Base-by-base conservation (phyloP, 2,888 invertebrate species). In the Melanostoma mellinum region DNA sequence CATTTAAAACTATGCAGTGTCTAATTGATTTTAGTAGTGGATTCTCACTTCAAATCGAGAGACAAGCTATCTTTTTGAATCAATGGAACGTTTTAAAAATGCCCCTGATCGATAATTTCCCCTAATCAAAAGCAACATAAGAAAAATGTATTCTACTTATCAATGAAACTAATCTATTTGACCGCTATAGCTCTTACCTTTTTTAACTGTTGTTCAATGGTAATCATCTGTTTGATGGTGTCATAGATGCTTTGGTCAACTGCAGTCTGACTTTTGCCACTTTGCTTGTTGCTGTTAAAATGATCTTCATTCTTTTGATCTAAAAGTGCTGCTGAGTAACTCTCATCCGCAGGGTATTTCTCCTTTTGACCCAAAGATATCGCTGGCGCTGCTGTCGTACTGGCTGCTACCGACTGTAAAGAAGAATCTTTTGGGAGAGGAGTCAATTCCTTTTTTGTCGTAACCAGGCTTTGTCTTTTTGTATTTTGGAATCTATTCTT, bases 361-460 rank as follows among this genome's bases (percentile, higher is more conserved):
- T 95, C 95, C 86, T 94, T 94, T 87, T 95, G 94, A 0, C 94
- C 94, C 32, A 87, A 87, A 71, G 73, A 6, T 52, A 6, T 67
- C 20, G 10, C 33, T 32, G 84, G 69, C 2, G 65, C 52, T 6
- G 33, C 33, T 35, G 48, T 87, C 44, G 60, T 20, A 94, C 93
- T 3, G 93, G 94, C 35, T 86, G 86, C 80, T 65, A 60, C 74
- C 44, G 65, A 52, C 9, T 77, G 40, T 10, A 9, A 50, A 61
- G 38, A 2, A 6, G 10, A 3, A 0, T 60, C 56, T 5, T 56
- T 56, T 40, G 5, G 10, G 4, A 55, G 20, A 38, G 9, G 3
- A 20, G 5, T 33, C 6, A 46, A 20, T 68, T 53, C 9, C 61
- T 60, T 56, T 46, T 3, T 38, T 46, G 0, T n/a, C 8, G 50